Conservation (phyloP, 2,113 vertebrate genomes). For the Ptilonorhynchus violaceus region DNA sequence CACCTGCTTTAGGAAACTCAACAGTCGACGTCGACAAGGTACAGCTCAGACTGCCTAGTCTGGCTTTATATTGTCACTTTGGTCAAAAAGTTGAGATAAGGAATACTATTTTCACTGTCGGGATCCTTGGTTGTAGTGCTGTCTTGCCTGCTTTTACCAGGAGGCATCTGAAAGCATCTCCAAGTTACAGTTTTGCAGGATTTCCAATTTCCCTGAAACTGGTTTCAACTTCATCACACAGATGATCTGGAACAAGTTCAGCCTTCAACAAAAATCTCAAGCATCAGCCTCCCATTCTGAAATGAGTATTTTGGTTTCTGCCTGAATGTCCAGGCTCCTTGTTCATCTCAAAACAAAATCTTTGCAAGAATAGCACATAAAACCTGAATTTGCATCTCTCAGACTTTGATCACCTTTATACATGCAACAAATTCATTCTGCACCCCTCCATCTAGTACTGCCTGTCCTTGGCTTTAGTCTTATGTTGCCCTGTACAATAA, state of each 20-base stretch:
- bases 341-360: neutral
- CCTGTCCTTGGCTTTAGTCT: neutral
- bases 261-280: neutral
- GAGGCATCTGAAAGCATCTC: neutral
- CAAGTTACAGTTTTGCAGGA: neutral
- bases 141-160: neutral
- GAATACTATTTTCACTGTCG: neutral
- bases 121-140: neutral
- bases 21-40: conserved; percentile 95
- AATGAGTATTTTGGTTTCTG: neutral
- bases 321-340: neutral
- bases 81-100: neutral
- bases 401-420: neutral
- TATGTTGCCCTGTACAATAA: neutral
- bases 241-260: neutral
- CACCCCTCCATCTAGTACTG: neutral
- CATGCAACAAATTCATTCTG: neutral
- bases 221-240: neutral
- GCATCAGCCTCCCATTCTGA: neutral
- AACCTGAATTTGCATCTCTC: neutral
- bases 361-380: neutral
- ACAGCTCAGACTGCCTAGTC: neutral
- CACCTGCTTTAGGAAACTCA: conserved; percentile 98
- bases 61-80: neutral
- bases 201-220: neutral